phyloP scores from a whole-genome alignment of 1,140 invertebrate species.

The Zeugodacus cucurbitae region DNA sequence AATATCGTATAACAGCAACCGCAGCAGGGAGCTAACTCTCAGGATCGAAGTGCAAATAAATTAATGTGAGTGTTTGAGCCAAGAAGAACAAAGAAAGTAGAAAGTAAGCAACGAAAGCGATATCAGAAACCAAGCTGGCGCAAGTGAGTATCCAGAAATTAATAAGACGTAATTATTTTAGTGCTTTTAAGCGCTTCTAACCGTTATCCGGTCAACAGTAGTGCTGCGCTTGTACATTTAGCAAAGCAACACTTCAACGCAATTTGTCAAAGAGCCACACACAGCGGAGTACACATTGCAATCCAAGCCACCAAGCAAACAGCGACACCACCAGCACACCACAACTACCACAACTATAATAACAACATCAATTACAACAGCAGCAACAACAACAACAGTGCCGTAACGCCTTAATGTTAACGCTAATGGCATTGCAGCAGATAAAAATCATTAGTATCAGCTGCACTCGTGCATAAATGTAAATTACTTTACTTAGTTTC shows the following conservation, averaged over 20 bases:
- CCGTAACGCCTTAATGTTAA: neutral
- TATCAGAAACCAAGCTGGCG: neutral
- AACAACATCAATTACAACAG: neutral
- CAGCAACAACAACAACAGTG: neutral
- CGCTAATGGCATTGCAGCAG: constrained; percentile 28
- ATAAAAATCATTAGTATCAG: constrained; percentile 37
- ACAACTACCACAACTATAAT: neutral
- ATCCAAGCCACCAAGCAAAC: neutral
- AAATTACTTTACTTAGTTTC: constrained; percentile 29
- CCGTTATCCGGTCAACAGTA: neutral
- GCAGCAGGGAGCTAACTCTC: too few relatives aligned
- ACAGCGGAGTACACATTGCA: neutral
- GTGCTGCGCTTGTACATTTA: neutral
- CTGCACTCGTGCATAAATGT: constrained; percentile 21
- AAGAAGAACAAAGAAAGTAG: too few relatives aligned
- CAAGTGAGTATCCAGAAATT: neutral
- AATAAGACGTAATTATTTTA: constrained; percentile 28
- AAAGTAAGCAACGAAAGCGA: too few relatives aligned
- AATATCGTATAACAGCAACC: too few relatives aligned
- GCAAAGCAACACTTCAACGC: neutral
- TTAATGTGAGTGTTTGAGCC: too few relatives aligned
- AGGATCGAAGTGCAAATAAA: too few relatives aligned
- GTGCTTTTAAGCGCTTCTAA: neutral
- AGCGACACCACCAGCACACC: neutral
- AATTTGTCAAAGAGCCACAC: neutral